Percentiles rank a stretch among this genome's conserved stretches.
phyloP scores from a whole-genome alignment of 2,888 invertebrate genomes.

The Ophion costatus region DNA sequence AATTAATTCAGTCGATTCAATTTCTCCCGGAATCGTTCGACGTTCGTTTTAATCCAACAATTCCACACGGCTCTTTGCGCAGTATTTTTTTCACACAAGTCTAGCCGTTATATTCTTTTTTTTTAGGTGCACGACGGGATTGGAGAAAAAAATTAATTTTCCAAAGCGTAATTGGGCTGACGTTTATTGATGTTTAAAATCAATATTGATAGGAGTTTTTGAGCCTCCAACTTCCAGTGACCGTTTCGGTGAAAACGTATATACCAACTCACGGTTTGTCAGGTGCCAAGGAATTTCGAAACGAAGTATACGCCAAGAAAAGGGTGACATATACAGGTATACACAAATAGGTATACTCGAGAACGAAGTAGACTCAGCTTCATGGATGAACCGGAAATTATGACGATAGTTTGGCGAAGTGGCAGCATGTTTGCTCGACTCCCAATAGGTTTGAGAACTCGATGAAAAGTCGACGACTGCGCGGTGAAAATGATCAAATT shows the following conservation, averaged over 20 bases:
- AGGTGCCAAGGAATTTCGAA: constrained; percentile 10
- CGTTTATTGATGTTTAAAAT: too few relatives aligned
- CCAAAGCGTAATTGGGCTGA: too few relatives aligned
- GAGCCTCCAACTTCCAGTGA: background rate
- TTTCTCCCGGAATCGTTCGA: too few relatives aligned
- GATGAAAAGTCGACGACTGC: constrained; percentile 50
- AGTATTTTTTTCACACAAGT: too few relatives aligned
- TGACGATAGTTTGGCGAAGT: constrained; percentile 72
- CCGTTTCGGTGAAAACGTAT: background rate
- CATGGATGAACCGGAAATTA: constrained; percentile 70
- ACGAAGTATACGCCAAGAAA: constrained; percentile 5
- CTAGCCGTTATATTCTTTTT: too few relatives aligned
- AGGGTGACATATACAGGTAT: background rate
- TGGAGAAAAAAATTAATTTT: too few relatives aligned
- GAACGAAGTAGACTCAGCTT: constrained; percentile 45
- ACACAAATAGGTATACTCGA: background rate
- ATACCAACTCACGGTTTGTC: constrained; percentile 15
- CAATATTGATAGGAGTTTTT: background rate
- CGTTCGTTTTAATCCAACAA: too few relatives aligned
- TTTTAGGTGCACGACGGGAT: too few relatives aligned
- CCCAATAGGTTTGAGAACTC: constrained; percentile 67
- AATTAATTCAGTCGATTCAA: too few relatives aligned
- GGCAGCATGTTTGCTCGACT: constrained; percentile 67
- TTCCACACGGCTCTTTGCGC: too few relatives aligned
- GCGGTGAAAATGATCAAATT: constrained; percentile 26